Conservation (phyloP, 2,888 invertebrate species). For the Stenichneumon culpator region DNA sequence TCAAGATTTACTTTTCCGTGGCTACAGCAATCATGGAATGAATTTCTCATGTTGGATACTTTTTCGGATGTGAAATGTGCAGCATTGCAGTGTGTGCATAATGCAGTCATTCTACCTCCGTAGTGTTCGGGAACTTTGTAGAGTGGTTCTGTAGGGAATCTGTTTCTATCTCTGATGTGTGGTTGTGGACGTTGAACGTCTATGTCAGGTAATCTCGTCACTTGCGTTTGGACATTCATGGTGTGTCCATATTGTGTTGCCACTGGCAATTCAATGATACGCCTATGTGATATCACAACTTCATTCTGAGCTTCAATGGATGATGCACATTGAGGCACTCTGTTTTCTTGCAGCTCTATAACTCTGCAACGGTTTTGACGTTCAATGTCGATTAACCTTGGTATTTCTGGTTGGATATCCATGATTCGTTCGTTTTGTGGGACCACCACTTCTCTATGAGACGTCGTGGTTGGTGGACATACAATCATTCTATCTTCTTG, state of each 20-base stretch:
- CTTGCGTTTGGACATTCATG: not conserved
- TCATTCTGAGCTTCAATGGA: not conserved
- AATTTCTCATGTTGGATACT: constrained; percentile 48
- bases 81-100: constrained; percentile 52
- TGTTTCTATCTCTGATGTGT: not conserved
- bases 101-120: constrained; percentile 49
- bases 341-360: not conserved
- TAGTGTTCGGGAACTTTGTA: constrained; percentile 50
- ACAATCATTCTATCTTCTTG: no score
- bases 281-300: not conserved
- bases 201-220: not conserved
- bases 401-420: no score
- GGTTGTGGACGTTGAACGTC: not conserved
- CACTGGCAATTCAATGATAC: not conserved
- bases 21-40: constrained; percentile 64
- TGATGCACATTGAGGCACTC: not conserved
- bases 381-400: no score
- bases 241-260: not conserved
- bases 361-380: no score
- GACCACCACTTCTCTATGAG: no score
- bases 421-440: no score
- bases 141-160: constrained; percentile 9
- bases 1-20: constrained; percentile 51
- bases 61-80: constrained; percentile 56
- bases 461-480: no score